These are phyloP conservation scores for Drosophila eohydei DNA, from an alignment of 2,888 invertebrate genomes.

Conservation along the genomic window DNA sequence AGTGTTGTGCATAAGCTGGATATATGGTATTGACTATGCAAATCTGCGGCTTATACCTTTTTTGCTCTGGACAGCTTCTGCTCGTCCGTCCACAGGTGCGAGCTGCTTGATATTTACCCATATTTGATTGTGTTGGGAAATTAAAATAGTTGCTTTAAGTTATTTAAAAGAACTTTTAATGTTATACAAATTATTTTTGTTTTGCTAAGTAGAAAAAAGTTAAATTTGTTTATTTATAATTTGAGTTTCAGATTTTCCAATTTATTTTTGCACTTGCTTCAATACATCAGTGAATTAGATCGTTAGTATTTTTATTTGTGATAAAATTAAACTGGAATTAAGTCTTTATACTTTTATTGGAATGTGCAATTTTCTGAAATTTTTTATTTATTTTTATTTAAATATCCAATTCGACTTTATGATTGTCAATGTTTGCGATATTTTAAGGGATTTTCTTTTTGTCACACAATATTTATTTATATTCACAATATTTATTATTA, in stretches of 20 bases:
- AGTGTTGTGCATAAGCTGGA: slow-evolving; percentile 13
- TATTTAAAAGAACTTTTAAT: not conserved
- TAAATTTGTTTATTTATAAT: not conserved
- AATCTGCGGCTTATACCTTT: slow-evolving; percentile 32
- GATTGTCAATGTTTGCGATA: not conserved
- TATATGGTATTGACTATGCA: slow-evolving; percentile 40
- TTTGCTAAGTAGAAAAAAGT: not conserved
- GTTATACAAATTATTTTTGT: not conserved
- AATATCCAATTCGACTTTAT: not conserved
- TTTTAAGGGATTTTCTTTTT: not conserved
- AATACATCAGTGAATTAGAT: not conserved
- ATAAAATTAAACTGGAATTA: too few species aligned
- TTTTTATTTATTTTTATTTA: not conserved
- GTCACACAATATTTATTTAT: slow-evolving; percentile 1
- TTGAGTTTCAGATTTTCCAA: too few species aligned
- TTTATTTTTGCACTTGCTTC: too few species aligned
- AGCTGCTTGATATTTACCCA: not conserved
- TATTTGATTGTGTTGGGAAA: slow-evolving; percentile 1
- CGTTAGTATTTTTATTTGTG: too few species aligned
- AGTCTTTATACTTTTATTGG: too few species aligned
- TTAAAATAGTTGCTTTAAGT: not conserved
- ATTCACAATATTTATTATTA: slow-evolving; percentile 14
- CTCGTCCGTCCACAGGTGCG: not conserved
- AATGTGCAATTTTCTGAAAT: not conserved
- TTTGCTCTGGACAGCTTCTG: not conserved